A percentile compares a stretch with the other conserved stretches of the same genome.
These are phyloP conservation scores for Plebejus melissa DNA, from an alignment of 2,888 invertebrate genomes.

Conservation along the genomic window DNA sequence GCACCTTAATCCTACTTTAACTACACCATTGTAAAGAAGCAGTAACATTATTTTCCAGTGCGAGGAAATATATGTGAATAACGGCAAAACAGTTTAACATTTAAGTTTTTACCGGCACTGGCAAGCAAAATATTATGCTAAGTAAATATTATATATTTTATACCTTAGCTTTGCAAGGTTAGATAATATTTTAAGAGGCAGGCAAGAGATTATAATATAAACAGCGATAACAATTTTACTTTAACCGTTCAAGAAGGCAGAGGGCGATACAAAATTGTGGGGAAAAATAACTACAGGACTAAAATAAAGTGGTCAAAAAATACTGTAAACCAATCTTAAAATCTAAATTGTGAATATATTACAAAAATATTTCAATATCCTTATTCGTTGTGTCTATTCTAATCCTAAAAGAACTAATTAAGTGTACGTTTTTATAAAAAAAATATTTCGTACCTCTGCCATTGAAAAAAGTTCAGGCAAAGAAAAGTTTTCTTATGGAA, in stretches of 20 bases:
- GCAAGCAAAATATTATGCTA: constrained; percentile 17
- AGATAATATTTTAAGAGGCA: constrained; percentile 51
- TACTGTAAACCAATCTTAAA: constrained; percentile 61
- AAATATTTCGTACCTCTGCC: constrained; percentile 34
- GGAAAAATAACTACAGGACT: constrained; percentile 47
- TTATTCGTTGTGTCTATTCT: constrained; percentile 59
- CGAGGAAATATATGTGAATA: neutral
- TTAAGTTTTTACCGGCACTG: constrained; percentile 11
- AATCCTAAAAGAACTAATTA: constrained; percentile 38
- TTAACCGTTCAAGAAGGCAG: constrained; percentile 51
- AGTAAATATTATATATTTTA: constrained; percentile 12
- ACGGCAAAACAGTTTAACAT: neutral
- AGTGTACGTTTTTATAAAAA: constrained; percentile 30
- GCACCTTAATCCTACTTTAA: constrained; percentile 1
- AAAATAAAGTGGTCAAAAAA: constrained; percentile 48
- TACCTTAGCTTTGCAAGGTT: constrained; percentile 31
- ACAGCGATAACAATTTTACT: constrained; percentile 39
- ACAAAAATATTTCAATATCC: constrained; percentile 52
- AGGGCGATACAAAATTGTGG: constrained; percentile 53
- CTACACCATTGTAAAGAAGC: constrained; percentile 20
- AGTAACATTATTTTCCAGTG: constrained; percentile 15
- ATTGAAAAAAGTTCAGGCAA: constrained; percentile 35
- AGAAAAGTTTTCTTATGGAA: constrained; percentile 44
- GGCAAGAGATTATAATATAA: constrained; percentile 59
- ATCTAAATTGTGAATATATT: constrained; percentile 54